Conservation (phyloP, 2,797 vertebrate species). For the Micropoecilia bifurca region DNA sequence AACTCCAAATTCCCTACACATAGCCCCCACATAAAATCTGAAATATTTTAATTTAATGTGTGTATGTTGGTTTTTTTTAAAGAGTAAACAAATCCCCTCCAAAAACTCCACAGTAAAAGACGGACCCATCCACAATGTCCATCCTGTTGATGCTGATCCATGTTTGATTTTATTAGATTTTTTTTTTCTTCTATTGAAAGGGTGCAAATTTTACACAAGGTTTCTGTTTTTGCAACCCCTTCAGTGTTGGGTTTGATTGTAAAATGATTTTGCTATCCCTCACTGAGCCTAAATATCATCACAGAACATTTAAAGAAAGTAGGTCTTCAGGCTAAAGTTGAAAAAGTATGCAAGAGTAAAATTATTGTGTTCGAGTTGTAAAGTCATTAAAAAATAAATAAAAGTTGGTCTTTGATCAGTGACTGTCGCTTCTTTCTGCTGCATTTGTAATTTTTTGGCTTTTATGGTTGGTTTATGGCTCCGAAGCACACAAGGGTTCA, state of each 20-base stretch:
- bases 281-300: conserved; percentile 32
- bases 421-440: background rate
- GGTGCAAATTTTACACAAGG: conserved; percentile 48
- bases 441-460: background rate
- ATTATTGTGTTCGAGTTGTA: conserved; percentile 61
- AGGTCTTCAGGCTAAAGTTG: conserved; percentile 37
- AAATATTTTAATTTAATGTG: conserved; percentile 39
- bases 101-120: background rate
- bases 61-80: conserved; percentile 18
- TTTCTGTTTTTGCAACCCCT: background rate
- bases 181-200: conserved; percentile 51
- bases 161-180: background rate
- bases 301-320: conserved; percentile 30
- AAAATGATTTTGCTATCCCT: conserved; percentile 44
- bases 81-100: background rate
- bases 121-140: background rate
- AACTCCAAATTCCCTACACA: conserved; percentile 20
- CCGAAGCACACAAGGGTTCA: background rate
- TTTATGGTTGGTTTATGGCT: background rate
- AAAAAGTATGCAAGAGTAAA: conserved; percentile 47
- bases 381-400: conserved; percentile 67
- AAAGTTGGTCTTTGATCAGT: conserved; percentile 43
- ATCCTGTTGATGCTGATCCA: background rate
- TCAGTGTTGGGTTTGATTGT: conserved; percentile 50
- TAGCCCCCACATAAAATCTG: conserved; percentile 49